Evolutionary conservation across 37 sponge, comb jelly and placozoan species (phyloP).

Genomic region (Halisarca cf. caerulea): DNA sequence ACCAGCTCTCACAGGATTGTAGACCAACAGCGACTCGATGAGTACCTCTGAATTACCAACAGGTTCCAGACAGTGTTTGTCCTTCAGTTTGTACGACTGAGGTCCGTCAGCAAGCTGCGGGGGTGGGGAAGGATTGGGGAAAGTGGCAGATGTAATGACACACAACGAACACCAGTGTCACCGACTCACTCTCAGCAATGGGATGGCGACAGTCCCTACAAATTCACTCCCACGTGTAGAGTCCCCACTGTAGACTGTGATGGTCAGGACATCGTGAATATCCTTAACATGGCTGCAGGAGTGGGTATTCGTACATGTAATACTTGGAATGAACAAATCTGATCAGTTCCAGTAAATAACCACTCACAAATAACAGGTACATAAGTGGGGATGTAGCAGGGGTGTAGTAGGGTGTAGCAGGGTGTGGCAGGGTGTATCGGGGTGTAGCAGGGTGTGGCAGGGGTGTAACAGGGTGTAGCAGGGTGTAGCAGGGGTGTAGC

Average conservation of each 20-base stretch:
- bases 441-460: too few relatives aligned
- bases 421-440: too few relatives aligned
- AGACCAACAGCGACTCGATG: slow-evolving; percentile 75
- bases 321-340: too few relatives aligned
- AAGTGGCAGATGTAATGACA: background rate
- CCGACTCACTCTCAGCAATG: slow-evolving; percentile 59
- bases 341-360: too few relatives aligned
- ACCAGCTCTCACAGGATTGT: slow-evolving; percentile 79
- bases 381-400: too few relatives aligned
- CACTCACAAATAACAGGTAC: too few relatives aligned
- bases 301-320: too few relatives aligned
- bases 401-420: too few relatives aligned
- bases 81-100: slow-evolving; percentile 60
- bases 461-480: too few relatives aligned
- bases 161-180: background rate
- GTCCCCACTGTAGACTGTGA: slow-evolving; percentile 74
- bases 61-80: slow-evolving; percentile 41
- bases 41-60: slow-evolving; percentile 32
- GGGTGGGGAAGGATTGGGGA: background rate
- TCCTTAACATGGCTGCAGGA: slow-evolving; percentile 79
- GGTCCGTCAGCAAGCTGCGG: slow-evolving; percentile 51
- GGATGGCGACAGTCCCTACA: slow-evolving; percentile 57
- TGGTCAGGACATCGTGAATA: slow-evolving; percentile 75
- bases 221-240: slow-evolving; percentile 26
- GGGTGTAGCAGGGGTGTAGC: too few relatives aligned